Evolutionary conservation across 1,140 invertebrate species (phyloP).

Genomic region (Drosophila nasuta): DNA sequence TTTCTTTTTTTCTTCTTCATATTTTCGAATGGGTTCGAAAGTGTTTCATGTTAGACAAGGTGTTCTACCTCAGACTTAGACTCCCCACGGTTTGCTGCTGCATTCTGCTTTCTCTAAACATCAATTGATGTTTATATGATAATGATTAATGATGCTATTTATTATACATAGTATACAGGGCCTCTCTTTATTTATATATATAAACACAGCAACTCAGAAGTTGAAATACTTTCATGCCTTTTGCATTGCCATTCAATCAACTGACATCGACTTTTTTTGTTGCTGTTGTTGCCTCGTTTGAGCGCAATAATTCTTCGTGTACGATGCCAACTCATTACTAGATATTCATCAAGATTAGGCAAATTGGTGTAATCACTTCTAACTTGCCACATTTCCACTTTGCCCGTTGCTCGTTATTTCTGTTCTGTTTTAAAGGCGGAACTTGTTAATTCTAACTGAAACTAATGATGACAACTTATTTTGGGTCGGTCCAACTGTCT

Average conservation of each 20-base stretch:
- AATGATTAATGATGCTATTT: conserved; percentile 75
- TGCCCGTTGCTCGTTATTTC: background rate
- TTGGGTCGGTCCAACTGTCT: conserved; percentile 27
- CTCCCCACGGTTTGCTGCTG: background rate
- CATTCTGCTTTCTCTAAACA: conserved; percentile 51
- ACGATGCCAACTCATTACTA: conserved; percentile 54
- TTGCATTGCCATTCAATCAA: conserved; percentile 1
- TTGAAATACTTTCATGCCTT: conserved; percentile 2
- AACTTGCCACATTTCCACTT: background rate
- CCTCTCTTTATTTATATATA: conserved; percentile 54
- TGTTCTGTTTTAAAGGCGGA: background rate
- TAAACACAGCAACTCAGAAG: conserved; percentile 1
- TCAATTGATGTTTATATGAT: conserved; percentile 79
- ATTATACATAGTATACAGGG: conserved; percentile 53
- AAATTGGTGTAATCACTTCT: conserved; percentile 48
- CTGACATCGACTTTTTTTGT: background rate
- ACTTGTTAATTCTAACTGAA: conserved; percentile 48
- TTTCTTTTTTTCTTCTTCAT: background rate
- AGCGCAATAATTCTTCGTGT: conserved; percentile 44
- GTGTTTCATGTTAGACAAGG: conserved; percentile 35
- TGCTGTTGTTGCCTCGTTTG: conserved; percentile 20
- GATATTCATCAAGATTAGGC: conserved; percentile 63
- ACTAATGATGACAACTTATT: conserved; percentile 78
- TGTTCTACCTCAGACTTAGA: conserved; percentile 20
- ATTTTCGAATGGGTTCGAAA: background rate